Evolutionary conservation across 2,113 vertebrate species (phyloP), one percentile per base, ranked within the genome.

Genomic region (Eulacestoma nigropectus): DNA sequence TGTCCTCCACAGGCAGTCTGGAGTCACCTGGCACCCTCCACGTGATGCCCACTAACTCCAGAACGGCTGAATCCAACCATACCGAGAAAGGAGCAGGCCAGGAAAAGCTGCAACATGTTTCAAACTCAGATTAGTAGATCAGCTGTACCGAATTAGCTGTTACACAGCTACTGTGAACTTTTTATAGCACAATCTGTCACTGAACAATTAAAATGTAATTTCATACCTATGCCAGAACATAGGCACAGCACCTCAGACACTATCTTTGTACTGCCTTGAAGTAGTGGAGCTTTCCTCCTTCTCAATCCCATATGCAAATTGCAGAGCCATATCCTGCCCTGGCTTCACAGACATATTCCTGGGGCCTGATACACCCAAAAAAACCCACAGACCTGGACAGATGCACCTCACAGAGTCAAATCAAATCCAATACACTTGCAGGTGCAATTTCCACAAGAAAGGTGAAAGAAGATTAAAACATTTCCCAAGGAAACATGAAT

Each of bases 101-200:
- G 73, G 52, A 90, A 95, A 90, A 89, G n/a, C 73, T 52, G 26
- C n/a, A 64, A 33, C 44, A 25, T 18, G 30, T 89, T 92, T 82
- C 89, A 87, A 16, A 68, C 35, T 74, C 76, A 81, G 52, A 87
- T 81, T 70, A 86, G 56, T 72, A 92, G 55, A 81, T 63, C 42
- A 59, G 3, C 59, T 67, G 47, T 29, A 89, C 64, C 64, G 75
- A 64, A 0, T 15, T 23, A 44, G 67, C 35, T 83, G 65, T 65
- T 81, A 75, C 0, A 0, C 76, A 77, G 55, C 69, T 49, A 59
- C 70, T 73, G 41, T 57, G 62, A 88, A 87, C 57, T 69, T 73
- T 62, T 83, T 80, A 64, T 49, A 91, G 57, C 74, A 83, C 63
- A 79, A 77, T 90, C 92, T 85, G 73, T 56, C 57, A 16, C 57